Base-by-base conservation (phyloP, 2,888 invertebrate species). In the Chironomus riparius region DNA sequence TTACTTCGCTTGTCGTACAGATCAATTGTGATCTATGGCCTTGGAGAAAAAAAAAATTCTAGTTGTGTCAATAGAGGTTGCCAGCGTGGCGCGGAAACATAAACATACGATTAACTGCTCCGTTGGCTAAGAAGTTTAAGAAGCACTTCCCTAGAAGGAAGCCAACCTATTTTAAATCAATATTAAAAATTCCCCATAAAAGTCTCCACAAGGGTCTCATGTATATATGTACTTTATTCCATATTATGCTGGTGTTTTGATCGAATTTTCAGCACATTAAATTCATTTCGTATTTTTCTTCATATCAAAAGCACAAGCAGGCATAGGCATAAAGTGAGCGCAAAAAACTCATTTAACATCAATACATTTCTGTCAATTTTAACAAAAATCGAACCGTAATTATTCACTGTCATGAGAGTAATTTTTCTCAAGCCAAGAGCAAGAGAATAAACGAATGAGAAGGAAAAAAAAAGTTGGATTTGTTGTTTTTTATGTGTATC, bases 371-470 rank as follows among this genome's bases (percentile, higher is more conserved):
- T 73, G 72, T 73, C 72, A 73, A 73, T 73, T 73, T 73, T 62
- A 73, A 73, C 62, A 73, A 73, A 73, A 73, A 73, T 73, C 72
- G 62, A 73, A 73, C 72, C 72, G 72, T 73, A 73, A 73, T 73
- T 73, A 73, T 73, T 73, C 72, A 73, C 56, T 73, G 72, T 73
- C 72, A 62, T 38, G 72, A 28, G 72, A 73, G 72, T 62, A 62
- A 73, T 73, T 73, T 73, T 73, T 73, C 72, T 73, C 72, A 38
- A 62, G 22, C 65, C 12, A 72, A 13, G 38, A 28, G 56, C 38
- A 38, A 38, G 38, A 38, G 38, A 38, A 38, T 38, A 10, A 38
- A 38, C 38, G 38, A 38, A 38, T 38, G 38, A 38, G 15, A 50
- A n/a, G n/a, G 18, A 72, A 70, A 56, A 70, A 69, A 47, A 38